Evolutionary conservation across 1,140 invertebrate species (phyloP), one percentile per base, ranked within the genome.

Genomic region (Agrilus planipennis): DNA sequence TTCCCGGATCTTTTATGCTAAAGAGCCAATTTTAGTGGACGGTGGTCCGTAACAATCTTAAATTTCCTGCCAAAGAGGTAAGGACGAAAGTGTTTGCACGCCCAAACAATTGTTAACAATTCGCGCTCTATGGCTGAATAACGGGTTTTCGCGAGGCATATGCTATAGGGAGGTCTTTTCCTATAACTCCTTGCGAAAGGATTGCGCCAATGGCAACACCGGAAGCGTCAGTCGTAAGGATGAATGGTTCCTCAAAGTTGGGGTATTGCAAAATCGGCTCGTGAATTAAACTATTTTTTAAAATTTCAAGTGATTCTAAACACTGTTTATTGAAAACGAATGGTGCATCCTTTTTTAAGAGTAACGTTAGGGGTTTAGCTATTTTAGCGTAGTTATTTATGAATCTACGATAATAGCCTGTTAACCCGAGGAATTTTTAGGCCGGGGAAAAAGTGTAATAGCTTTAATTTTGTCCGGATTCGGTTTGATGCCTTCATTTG

Each of bases 401-500:
- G 21, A 29, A 36, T 36, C n/a, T 32, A 15, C 41, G 32, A 29
- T 36, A 42, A 27, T 32, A 42, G 28, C 36, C 36, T 4, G 49
- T 41, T 12, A 60, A 42, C 2, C 51, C 54, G 6, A 58, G 19
- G 43, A 14, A 38, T 42, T 47, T 18, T 14, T 50, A 3, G 49
- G 67, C 14, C 18, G 12, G 7, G 50, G 45, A 35, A 45, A 53
- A 21, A 55, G 43, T 16, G 19, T 10, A 16, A 59, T 39, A 27
- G n/a, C 31, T 25, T 23, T 18, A 36, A 36, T 18, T 57, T 9
- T 53, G 14, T 15, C 42, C 5, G 55, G 53, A 37, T 59, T 53
- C 0, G 55, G 51, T 25, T 22, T 34, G 4, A 54, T 42, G 10
- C 52, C 54, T 19, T 51, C 10, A 12, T 17, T 12, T 3, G 53